Conservation (phyloP, 2,797 vertebrate species). For the Propithecus deckenii region DNA sequence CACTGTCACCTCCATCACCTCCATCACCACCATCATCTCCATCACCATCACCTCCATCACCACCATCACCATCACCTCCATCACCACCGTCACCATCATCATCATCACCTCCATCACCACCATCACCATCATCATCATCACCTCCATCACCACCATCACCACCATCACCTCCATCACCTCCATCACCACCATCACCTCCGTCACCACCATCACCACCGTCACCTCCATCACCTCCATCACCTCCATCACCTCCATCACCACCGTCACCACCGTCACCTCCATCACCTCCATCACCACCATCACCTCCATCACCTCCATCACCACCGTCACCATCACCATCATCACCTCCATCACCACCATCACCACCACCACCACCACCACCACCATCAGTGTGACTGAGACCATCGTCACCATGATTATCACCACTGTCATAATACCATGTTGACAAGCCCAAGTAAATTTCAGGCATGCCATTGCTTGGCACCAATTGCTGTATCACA, state of each 20-base stretch:
- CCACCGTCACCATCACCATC: fast-evolving
- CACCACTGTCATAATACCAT: neutral
- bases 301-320: fast-evolving
- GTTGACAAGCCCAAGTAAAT: neutral
- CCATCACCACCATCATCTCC: neutral
- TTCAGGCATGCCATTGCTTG: neutral
- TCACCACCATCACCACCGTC: fast-evolving
- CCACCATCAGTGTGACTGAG: neutral
- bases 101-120: fast-evolving
- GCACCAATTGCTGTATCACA: neutral
- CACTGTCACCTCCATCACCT: neutral
- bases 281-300: fast-evolving
- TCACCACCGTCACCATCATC: fast-evolving
- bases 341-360: fast-evolving
- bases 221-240: fast-evolving
- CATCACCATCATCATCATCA: neutral
- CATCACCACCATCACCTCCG: fast-evolving
- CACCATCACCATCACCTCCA: neutral
- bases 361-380: too few relatives aligned
- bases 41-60: too few relatives aligned
- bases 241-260: neutral
- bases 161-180: fast-evolving
- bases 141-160: neutral
- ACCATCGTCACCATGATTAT: too few relatives aligned
- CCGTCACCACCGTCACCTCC: fast-evolving